Evolutionary conservation across 2,797 vertebrate genomes (phyloP).

Genomic region (Brachymystax lenok): DNA sequence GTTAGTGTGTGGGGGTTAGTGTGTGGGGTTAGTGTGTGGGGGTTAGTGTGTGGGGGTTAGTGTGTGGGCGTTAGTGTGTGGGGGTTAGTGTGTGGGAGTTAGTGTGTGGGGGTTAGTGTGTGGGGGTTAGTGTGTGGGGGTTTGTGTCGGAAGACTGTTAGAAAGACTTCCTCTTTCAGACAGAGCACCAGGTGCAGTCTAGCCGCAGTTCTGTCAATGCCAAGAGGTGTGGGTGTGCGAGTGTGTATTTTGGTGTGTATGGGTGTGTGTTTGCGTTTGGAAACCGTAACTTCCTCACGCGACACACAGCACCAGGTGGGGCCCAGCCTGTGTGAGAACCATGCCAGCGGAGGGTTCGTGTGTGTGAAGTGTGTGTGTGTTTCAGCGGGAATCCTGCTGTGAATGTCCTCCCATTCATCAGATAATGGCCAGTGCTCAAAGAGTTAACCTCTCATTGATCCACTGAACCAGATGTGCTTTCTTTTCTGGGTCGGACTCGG

Average conservation of each 20-base stretch:
- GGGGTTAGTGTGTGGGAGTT: neutral
- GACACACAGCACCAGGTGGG: neutral
- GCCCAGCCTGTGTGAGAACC: neutral
- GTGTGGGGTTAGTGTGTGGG: slow-evolving; percentile 3
- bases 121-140: slow-evolving; percentile 3
- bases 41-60: slow-evolving; percentile 2
- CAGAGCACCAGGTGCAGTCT: slow-evolving; percentile 38
- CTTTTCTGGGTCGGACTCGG: neutral
- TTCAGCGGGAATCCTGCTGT: neutral
- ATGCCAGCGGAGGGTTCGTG: neutral
- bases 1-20: slow-evolving; percentile 1
- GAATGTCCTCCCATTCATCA: slow-evolving; percentile 7
- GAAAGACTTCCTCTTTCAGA: slow-evolving; percentile 43
- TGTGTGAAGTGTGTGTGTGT: neutral
- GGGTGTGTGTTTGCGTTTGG: slow-evolving; percentile 4
- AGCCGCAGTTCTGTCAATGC: slow-evolving; percentile 26
- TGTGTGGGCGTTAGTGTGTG: neutral
- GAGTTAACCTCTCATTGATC: slow-evolving; percentile 14
- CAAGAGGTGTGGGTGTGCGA: slow-evolving; percentile 3
- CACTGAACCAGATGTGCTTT: slow-evolving; percentile 28
- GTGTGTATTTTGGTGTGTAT: slow-evolving; percentile 18
- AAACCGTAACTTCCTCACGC: neutral
- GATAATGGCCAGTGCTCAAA: neutral
- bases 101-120: slow-evolving; percentile 10
- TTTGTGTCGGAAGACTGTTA: slow-evolving; percentile 13